These are phyloP conservation scores for Halictus rubicundus DNA, from an alignment of 1,140 invertebrate species.

Conservation along the genomic window DNA sequence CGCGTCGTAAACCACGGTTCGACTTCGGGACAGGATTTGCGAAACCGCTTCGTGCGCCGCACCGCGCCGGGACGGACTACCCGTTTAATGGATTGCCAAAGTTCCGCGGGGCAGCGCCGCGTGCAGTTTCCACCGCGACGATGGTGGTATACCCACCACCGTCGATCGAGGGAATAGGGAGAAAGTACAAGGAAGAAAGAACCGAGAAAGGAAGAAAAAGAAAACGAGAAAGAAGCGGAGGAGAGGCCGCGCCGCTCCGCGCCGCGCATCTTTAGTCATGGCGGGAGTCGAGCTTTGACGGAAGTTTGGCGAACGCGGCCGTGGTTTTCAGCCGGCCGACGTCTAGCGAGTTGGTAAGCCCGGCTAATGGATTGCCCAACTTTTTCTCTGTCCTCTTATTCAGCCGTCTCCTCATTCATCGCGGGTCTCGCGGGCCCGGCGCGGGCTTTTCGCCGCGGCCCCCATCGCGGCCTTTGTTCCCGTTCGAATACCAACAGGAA, in stretches of 20 bases:
- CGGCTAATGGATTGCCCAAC: constrained; percentile 61
- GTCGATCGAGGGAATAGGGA: background rate
- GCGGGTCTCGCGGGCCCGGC: constrained; percentile 6
- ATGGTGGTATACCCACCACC: background rate
- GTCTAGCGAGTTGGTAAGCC: constrained; percentile 36
- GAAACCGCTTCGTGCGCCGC: background rate
- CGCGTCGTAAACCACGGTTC: background rate
- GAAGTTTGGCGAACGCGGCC: constrained; percentile 36
- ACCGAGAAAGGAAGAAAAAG: background rate
- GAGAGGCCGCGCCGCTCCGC: background rate
- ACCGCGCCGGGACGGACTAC: background rate
- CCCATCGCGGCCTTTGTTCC: constrained; percentile 24
- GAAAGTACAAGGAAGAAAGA: background rate
- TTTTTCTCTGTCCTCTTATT: constrained; percentile 55
- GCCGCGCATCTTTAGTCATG: constrained; percentile 28
- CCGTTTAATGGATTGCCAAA: constrained; percentile 26
- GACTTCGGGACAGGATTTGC: background rate
- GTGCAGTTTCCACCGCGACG: background rate
- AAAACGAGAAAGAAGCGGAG: background rate
- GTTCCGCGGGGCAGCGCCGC: background rate
- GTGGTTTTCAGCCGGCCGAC: constrained; percentile 37
- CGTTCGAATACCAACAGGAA: constrained; percentile 15
- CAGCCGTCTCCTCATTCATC: constrained; percentile 38
- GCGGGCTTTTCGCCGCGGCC: constrained; percentile 3
- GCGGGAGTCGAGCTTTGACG: constrained; percentile 32